Conservation (phyloP, 1,140 invertebrate species). For the Diachasmimorpha longicaudata region DNA sequence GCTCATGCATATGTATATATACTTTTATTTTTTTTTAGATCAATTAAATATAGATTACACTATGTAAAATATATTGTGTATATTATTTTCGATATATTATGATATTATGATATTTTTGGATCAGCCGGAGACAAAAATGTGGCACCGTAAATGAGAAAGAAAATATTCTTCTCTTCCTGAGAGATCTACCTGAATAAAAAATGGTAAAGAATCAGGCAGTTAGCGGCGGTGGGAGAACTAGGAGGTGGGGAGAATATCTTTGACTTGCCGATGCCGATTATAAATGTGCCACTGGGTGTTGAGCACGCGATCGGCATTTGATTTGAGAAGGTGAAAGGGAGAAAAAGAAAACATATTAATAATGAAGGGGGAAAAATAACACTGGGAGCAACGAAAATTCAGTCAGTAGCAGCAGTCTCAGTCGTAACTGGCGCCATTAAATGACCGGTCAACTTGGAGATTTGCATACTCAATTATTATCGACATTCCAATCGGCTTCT, state of each 20-base stretch:
- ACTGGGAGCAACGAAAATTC: background rate
- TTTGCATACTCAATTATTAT: slow-evolving; percentile 11
- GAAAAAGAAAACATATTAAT: background rate
- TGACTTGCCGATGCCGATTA: background rate
- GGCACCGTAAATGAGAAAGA: no score
- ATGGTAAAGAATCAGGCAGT: background rate
- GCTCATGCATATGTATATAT: no score
- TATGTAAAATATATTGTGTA: no score
- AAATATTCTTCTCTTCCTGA: no score
- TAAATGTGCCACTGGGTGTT: background rate
- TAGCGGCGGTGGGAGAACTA: no score
- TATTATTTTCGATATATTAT: no score
- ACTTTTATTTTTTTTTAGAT: no score
- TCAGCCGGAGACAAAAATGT: no score
- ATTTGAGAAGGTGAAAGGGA: background rate
- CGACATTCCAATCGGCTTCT: background rate
- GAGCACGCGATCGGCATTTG: background rate
- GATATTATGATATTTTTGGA: no score
- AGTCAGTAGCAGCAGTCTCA: background rate
- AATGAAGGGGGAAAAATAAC: background rate
- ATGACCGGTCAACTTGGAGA: background rate
- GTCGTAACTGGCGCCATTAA: background rate
- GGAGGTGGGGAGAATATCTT: no score
- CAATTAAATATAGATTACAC: no score
- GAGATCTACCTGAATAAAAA: background rate